phyloP scores from a whole-genome alignment of 2,888 invertebrate species.

The Amphiduros pacificus region DNA sequence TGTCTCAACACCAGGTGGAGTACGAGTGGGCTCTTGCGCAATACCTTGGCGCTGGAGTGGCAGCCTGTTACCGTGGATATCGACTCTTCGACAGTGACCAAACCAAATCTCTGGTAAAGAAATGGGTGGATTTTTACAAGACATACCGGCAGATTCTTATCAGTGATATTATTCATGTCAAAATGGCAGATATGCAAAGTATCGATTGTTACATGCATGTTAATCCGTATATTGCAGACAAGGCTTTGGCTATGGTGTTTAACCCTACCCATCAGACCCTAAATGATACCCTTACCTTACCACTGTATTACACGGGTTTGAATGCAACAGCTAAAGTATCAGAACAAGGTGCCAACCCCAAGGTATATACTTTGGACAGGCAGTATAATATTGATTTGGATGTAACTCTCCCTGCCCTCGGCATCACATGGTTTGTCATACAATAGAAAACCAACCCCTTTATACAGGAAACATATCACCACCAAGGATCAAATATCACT shows the following conservation, averaged over 20 bases:
- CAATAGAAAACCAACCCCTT: conserved; percentile 14
- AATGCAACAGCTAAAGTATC: conserved; percentile 17
- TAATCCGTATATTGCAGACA: conserved; percentile 25
- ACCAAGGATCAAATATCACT: too few relatives aligned
- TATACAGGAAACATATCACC: too few relatives aligned
- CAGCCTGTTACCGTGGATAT: conserved; percentile 33
- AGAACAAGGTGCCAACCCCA: conserved; percentile 12
- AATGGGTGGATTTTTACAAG: conserved; percentile 34
- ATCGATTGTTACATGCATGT: conserved; percentile 33
- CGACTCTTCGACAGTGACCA: conserved; percentile 26
- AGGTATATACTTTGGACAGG: conserved; percentile 19
- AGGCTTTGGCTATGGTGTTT: conserved; percentile 32
- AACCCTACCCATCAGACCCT: conserved; percentile 27
- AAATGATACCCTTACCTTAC: conserved; percentile 20
- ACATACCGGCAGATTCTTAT: conserved; percentile 29
- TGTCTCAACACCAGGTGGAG: conserved; percentile 14
- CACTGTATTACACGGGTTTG: conserved; percentile 33
- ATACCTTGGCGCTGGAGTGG: conserved; percentile 33
- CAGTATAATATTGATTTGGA: conserved; percentile 22
- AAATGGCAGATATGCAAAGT: conserved; percentile 31
- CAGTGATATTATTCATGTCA: conserved; percentile 33
- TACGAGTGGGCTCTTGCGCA: conserved; percentile 34
- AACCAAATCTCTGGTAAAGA: conserved; percentile 26
- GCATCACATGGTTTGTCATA: conserved; percentile 31
- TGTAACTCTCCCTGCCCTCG: conserved; percentile 16